Evolutionary conservation across 2,888 invertebrate genomes (phyloP).

Genomic region (Drosophila merina): DNA sequence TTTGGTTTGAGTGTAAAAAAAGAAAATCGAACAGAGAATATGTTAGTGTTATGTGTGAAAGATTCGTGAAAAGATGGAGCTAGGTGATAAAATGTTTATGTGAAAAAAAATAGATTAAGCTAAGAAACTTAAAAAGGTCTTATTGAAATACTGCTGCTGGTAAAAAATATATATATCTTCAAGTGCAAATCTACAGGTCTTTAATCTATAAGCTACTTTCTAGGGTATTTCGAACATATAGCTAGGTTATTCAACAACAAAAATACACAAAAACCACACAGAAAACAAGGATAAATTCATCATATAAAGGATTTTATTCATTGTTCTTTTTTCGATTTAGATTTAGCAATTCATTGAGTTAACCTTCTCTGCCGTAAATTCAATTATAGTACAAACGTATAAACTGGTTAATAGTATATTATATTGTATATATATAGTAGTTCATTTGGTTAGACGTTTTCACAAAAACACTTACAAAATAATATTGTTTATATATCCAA

Average conservation of each 20-base stretch:
- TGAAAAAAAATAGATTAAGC: background rate
- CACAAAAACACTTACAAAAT: constrained; percentile 72
- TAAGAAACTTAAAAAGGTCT: background rate
- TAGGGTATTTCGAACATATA: constrained; percentile 13
- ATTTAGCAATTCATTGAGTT: constrained; percentile 29
- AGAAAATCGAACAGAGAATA: constrained; percentile 55
- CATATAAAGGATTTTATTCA: constrained; percentile 63
- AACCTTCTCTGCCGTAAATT: constrained; percentile 30
- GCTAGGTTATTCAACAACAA: constrained; percentile 14
- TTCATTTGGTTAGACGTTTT: constrained; percentile 72
- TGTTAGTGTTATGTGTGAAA: constrained; percentile 68
- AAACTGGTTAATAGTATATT: constrained; percentile 62
- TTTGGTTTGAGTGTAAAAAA: constrained; percentile 24
- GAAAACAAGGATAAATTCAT: constrained; percentile 51
- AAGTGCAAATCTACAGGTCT: constrained; percentile 43
- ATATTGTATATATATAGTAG: constrained; percentile 49
- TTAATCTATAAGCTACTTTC: constrained; percentile 17
- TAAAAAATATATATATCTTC: constrained; percentile 21
- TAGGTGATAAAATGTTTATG: constrained; percentile 27
- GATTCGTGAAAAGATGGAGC: constrained; percentile 17
- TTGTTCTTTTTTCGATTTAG: constrained; percentile 20
- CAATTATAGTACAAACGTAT: constrained; percentile 68
- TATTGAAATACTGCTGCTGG: constrained; percentile 2
- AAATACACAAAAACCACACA: constrained; percentile 44
- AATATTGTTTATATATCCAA: constrained; percentile 39